Evolutionary conservation across 1,140 invertebrate genomes (phyloP).

Genomic region (Uloborus diversus): DNA sequence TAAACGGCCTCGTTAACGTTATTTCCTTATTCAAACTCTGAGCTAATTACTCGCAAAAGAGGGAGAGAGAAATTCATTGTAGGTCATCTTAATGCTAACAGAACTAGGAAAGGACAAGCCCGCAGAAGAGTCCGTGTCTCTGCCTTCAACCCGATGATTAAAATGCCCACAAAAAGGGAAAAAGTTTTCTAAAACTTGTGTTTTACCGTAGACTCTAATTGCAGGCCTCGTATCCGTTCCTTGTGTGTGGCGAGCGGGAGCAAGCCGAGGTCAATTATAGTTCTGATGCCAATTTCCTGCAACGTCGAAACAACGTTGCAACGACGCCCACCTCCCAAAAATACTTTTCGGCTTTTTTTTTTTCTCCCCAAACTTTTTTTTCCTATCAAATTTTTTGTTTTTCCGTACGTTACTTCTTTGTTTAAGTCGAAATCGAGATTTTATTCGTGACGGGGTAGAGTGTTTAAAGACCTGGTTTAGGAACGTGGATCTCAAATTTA

Average conservation of each 20-base stretch:
- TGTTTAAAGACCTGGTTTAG: too few species aligned
- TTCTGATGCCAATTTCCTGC: constrained; percentile 45
- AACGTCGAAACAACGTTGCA: constrained; percentile 30
- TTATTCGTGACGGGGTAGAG: neutral
- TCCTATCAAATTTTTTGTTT: neutral
- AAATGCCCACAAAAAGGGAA: constrained; percentile 12
- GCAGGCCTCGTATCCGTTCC: constrained; percentile 30
- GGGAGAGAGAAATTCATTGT: too few species aligned
- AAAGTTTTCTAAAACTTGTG: constrained; percentile 34
- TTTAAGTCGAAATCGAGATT: neutral
- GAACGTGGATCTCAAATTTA: too few species aligned
- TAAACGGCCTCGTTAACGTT: too few species aligned
- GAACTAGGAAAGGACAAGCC: too few species aligned
- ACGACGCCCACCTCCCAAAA: constrained; percentile 28
- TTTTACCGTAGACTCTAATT: constrained; percentile 42
- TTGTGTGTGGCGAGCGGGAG: constrained; percentile 14
- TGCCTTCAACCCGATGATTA: constrained; percentile 44
- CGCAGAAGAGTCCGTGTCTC: too few species aligned
- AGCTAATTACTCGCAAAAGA: too few species aligned
- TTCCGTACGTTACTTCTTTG: neutral
- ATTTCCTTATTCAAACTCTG: too few species aligned
- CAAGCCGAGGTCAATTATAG: constrained; percentile 39
- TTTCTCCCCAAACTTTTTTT: neutral
- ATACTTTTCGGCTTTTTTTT: neutral
- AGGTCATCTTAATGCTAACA: too few species aligned